phyloP scores from a whole-genome alignment of 92 coral and sea anemone genomes.

The Epizoanthus stellaris region DNA sequence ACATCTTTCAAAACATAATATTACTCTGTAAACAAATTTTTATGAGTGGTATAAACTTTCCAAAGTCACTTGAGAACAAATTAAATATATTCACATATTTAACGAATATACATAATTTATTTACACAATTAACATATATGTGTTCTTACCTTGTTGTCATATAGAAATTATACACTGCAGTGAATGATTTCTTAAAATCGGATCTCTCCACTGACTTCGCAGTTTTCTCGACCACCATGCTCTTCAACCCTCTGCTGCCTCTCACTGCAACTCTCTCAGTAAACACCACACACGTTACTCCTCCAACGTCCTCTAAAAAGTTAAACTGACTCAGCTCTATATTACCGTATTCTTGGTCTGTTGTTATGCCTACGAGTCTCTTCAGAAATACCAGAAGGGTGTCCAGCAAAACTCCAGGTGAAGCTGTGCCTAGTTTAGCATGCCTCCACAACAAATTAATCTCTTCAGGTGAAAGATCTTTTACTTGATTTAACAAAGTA shows the following conservation, averaged over 20 bases:
- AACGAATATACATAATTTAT: no score
- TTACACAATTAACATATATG: no score
- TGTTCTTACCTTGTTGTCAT: slow-evolving; percentile 15
- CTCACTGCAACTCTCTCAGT: not conserved
- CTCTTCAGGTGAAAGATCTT: not conserved
- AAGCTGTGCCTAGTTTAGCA: slow-evolving; percentile 11
- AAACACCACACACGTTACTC: not conserved
- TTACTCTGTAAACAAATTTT: no score
- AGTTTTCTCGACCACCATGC: slow-evolving; percentile 7
- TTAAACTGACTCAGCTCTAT: not conserved
- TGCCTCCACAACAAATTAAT: not conserved
- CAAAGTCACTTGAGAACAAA: no score
- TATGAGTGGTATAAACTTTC: no score
- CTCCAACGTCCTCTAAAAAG: not conserved
- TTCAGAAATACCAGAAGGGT: slow-evolving; percentile 7
- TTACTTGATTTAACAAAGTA: not conserved
- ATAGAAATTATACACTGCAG: slow-evolving; percentile 13
- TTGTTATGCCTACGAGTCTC: not conserved
- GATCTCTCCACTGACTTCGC: not conserved
- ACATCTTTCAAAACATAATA: no score
- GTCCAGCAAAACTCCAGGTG: slow-evolving; percentile 9
- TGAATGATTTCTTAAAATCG: slow-evolving; percentile 1
- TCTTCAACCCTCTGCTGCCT: slow-evolving; percentile 1
- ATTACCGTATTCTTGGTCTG: slow-evolving; percentile 10
- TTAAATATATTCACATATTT: no score